phyloP scores from a whole-genome alignment of 92 coral and sea anemone genomes.

The Anthopleura xanthogrammica region DNA sequence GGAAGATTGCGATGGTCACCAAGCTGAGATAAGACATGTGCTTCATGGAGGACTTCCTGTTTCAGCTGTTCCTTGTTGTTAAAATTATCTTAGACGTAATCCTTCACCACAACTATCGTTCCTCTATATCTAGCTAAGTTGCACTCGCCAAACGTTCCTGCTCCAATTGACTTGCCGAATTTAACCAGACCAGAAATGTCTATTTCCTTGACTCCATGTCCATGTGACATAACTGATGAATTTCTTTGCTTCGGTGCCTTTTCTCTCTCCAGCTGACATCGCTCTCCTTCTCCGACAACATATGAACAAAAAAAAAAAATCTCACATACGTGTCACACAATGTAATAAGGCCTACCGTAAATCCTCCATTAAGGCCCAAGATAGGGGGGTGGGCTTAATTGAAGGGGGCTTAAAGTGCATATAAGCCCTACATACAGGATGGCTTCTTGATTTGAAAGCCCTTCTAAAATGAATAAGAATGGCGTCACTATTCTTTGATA shows the following conservation, averaged over 20 bases:
- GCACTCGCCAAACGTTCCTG: slow-evolving; percentile 51
- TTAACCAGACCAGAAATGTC: slow-evolving; percentile 17
- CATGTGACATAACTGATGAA: no score
- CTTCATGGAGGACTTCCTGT: slow-evolving; percentile 27
- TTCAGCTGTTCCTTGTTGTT: background rate
- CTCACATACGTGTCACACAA: no score
- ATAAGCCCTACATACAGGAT: no score
- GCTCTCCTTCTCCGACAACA: background rate
- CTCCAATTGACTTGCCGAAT: slow-evolving; percentile 25
- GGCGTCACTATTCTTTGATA: no score
- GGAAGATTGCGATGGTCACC: slow-evolving; percentile 28
- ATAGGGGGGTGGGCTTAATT: no score
- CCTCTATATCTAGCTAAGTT: slow-evolving; percentile 49
- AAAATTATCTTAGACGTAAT: background rate
- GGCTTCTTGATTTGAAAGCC: no score
- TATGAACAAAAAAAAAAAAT: no score
- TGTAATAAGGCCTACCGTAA: no score
- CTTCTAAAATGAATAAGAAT: no score
- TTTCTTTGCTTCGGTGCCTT: background rate
- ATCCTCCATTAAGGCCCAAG: background rate
- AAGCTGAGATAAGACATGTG: background rate
- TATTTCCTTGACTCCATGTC: slow-evolving; percentile 15
- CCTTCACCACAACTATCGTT: slow-evolving; percentile 36
- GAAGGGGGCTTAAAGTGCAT: no score
- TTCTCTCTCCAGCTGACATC: background rate